Evolutionary conservation across 1,140 invertebrate genomes (phyloP), one percentile per base, ranked within the genome.

Genomic region (Melitaea cinxia): DNA sequence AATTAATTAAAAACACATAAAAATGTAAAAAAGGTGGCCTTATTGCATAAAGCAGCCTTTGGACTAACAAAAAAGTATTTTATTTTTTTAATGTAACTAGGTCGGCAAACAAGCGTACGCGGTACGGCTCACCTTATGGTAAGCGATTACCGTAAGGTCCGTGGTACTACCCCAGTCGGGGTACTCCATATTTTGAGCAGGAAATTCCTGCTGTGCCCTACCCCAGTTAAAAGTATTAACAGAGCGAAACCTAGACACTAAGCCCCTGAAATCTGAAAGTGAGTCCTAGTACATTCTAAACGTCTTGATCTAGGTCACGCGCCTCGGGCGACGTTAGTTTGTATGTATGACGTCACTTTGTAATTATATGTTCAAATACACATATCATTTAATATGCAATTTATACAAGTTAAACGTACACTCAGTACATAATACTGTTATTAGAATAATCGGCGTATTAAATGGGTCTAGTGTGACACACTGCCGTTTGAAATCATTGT

Each of bases 341-440:
- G 15, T 19, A 17, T 17, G 10, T 19, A 4, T 6, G 15, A 19
- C 17, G 39, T 17, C n/a, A 12, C n/a, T 9, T 21, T 0, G 17
- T 19, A 45, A 45, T 19, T 45, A 19, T 45, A 19, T 19, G 15
- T 19, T 5, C 19, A 45, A 45, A 19, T 19, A 19, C 19, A 37
- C n/a, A 19, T 45, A 3, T 45, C 19, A 45, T 6, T 5, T 6
- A 0, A 19, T n/a, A n/a, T n/a, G n/a, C n/a, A n/a, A n/a, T n/a
- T n/a, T n/a, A n/a, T 45, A 45, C 39, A 17, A 14, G 14, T 14
- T 2, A 19, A 17, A 45, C 39, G 17, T 19, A 45, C 17, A 19
- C 39, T 45, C 17, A n/a, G n/a, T n/a, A n/a, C n/a, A n/a, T 45
- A 45, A 45, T 12, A 19, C 39, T 45, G 39, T 45, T 45, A 45